Evolutionary conservation across 2,888 invertebrate genomes (phyloP).

Genomic region (Elegia similella): DNA sequence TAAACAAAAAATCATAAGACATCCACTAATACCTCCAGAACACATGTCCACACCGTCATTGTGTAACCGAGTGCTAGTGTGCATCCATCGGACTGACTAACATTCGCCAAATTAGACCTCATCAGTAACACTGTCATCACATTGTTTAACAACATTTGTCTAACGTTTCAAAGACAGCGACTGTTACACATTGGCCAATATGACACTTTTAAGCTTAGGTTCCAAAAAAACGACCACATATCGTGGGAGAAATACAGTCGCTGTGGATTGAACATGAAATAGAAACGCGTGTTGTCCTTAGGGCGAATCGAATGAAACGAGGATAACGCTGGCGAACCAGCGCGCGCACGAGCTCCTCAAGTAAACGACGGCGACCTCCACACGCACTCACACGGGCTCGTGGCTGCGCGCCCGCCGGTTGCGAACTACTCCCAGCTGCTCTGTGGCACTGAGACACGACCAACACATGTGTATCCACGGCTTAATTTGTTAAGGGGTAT

Average conservation of each 20-base stretch:
- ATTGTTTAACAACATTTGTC: conserved; percentile 48
- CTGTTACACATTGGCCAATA: conserved; percentile 32
- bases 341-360: conserved; percentile 97
- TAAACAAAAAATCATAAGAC: conserved; percentile 42
- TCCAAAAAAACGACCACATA: conserved; percentile 19
- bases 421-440: conserved; percentile 28
- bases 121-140: conserved; percentile 64
- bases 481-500: no score
- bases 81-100: conserved; percentile 52
- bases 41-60: conserved; percentile 52
- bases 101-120: conserved; percentile 51
- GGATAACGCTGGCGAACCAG: conserved; percentile 98
- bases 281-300: conserved; percentile 65
- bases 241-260: conserved; percentile 41
- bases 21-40: conserved; percentile 46
- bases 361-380: conserved; percentile 80
- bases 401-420: conserved; percentile 45
- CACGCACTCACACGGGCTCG: conserved; percentile 58
- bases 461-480: no score
- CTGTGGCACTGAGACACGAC: no score
- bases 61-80: conserved; percentile 45
- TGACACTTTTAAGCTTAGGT: conserved; percentile 20
- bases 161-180: conserved; percentile 51
- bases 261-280: conserved; percentile 50
- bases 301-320: conserved; percentile 95